Base-by-base conservation (phyloP, 1,140 invertebrate species). In the Teleogryllus occipitalis region DNA sequence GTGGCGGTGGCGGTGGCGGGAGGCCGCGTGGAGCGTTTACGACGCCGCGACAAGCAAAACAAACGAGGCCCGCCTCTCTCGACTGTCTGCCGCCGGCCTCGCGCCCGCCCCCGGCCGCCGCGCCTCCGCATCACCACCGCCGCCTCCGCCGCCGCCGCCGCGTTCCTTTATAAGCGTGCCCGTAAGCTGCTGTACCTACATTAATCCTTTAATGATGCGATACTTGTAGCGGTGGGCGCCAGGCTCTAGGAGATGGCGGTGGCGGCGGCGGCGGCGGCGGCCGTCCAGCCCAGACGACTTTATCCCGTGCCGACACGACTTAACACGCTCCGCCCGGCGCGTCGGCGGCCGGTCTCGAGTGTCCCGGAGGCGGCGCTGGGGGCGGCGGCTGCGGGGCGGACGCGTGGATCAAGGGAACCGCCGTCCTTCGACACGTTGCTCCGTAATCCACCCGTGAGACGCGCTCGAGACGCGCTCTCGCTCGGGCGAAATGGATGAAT, bases 41-140 rank as follows among this genome's bases (percentile, higher is more conserved):
- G 77, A 78, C 77, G 77, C 77, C 77, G 77, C 77, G 77, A 54
- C 77, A 21, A 22, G 84, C 83, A 81, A 82, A 81, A 84, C 83
- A 85, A 83, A 39, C 27, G 27, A 78, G 27, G 22, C 78, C 27
- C n/a, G n/a, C n/a, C n/a, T n/a, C n/a, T n/a, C n/a, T n/a, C n/a
- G n/a, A n/a, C n/a, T n/a, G n/a, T 72, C 46, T 49, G 14, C 15
- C 49, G 8, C 74, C 77, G 8, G 46, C 74, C 27, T 47, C 73
- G 15, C 73, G 14, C 21, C 39, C 80, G 48, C 39, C n/a, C 77
- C 47, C 47, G 65, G 49, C 77, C 65, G n/a, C 75, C 75, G 7
- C 76, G n/a, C 21, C n/a, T 39, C 27, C 47, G 47, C 76, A n/a
- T 46, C 49, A 21, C n/a, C n/a, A n/a, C 21, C 22, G 27, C 46